Percentiles rank a stretch among this genome's conserved stretches.
Conservation (phyloP, 2,113 vertebrate genomes). For the Brachyistius frenatus region DNA sequence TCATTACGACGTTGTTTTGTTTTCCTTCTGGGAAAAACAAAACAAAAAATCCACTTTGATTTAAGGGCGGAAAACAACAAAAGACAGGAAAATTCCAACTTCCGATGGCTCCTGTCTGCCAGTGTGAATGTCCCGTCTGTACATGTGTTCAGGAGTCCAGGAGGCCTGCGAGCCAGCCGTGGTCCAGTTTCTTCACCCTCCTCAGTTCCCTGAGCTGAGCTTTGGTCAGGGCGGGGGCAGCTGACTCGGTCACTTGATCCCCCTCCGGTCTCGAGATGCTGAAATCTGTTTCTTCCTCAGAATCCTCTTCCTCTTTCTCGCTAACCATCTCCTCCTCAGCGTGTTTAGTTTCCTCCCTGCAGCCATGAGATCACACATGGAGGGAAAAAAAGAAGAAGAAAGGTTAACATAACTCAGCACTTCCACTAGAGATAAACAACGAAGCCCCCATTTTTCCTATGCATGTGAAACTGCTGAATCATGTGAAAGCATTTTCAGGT, state of each 20-base stretch:
- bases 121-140: neutral
- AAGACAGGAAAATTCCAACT: neutral
- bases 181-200: constrained; percentile 89
- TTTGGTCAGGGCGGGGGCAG: constrained; percentile 82
- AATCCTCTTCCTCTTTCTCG: constrained; percentile 86
- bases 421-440: constrained; percentile 38
- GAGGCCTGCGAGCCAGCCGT: constrained; percentile 86
- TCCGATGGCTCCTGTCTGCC: neutral
- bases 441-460: neutral
- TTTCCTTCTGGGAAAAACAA: too few species aligned
- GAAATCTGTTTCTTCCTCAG: constrained; percentile 85
- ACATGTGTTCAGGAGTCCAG: constrained; percentile 46
- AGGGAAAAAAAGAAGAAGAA: neutral
- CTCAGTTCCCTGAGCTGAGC: constrained; percentile 88
- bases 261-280: constrained; percentile 59
- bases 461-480: neutral
- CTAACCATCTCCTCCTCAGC: constrained; percentile 88
- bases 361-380: neutral
- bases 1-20: neutral
- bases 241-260: constrained; percentile 31
- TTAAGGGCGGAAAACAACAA: neutral
- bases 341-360: constrained; percentile 62
- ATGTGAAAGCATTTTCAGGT: neutral
- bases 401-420: constrained; percentile 31
- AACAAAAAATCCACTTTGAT: neutral